Base-by-base conservation (phyloP, 2,888 invertebrate genomes). In the Cantharis lateralis region DNA sequence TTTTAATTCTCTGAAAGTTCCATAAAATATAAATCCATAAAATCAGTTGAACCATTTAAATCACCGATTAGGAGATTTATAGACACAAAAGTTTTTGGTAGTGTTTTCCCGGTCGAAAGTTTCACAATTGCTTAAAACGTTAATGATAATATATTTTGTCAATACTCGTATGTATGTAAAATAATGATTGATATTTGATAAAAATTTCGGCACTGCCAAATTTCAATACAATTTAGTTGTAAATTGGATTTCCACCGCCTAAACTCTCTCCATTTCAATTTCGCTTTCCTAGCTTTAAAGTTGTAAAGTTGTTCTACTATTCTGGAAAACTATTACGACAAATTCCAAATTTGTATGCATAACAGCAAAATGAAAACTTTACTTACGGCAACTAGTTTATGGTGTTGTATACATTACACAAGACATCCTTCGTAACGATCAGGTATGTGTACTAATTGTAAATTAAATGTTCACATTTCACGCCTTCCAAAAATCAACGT, bases 231-330 rank as follows among this genome's bases (percentile, higher is more conserved):
- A 20, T 66, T 20, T 20, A 48, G 9, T 15, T 24, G 15, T 26
- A 75, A 75, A 70, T 75, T 75, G 61, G 26, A 75, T 75, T 75
- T 74, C 71, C 75, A 32, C 18, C 28, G 61, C 11, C 66, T 11
- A 61, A 74, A 71, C 71, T 75, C 16, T 48, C 70, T 32, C 71
- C 48, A 71, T 74, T 74, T 63, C 69, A 74, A 70, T 70, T 75
- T 70, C 66, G 64, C 13, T 61, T 20, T 32, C 63, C 63, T 63
- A 61, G 1, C 64, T 11, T 74, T 18, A 66, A 75, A 75, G 71
- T 71, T 71, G 20, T 20, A 61, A 63, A 64, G 64, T 74, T 62
- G 68, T 62, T 64, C 63, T 32, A 70, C 26, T 18, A 62, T 63
- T 62, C 62, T 63, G 28, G 73, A 74, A 74, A 74, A 74, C 74